Percentiles rank a stretch among this genome's conserved stretches.
phyloP scores from a whole-genome alignment of 2,797 vertebrate species.

The Philypnodon macrostomus region DNA sequence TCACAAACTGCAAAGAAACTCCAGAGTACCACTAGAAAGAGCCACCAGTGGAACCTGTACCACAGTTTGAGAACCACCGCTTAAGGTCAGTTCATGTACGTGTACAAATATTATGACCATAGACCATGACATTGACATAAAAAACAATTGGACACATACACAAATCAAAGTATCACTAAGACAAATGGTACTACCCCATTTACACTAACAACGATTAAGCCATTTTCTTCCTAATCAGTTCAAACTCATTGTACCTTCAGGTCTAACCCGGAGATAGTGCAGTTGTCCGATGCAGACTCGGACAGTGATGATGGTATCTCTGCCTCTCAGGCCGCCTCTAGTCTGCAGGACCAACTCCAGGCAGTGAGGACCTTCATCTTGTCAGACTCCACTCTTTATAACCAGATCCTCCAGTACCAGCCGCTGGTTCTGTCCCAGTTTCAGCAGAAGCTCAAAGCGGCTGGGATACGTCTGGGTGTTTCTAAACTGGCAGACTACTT shows the following conservation, averaged over 20 bases:
- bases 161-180: too few species aligned
- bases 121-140: too few species aligned
- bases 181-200: too few species aligned
- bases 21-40: too few species aligned
- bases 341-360: constrained; percentile 69
- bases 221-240: too few species aligned
- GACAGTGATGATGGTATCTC: constrained; percentile 76
- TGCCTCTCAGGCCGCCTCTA: constrained; percentile 77
- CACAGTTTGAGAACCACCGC: too few species aligned
- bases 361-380: constrained; percentile 82
- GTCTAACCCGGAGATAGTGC: constrained; percentile 76
- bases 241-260: constrained; percentile 41
- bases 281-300: constrained; percentile 66
- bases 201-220: too few species aligned
- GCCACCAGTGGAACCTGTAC: too few species aligned
- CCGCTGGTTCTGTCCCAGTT: constrained; percentile 86
- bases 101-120: too few species aligned
- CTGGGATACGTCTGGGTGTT: constrained; percentile 82
- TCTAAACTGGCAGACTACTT: constrained; percentile 87
- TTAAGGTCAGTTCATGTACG: too few species aligned
- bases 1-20: too few species aligned
- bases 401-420: constrained; percentile 85
- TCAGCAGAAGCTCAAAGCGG: constrained; percentile 79
- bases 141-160: too few species aligned
- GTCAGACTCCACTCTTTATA: constrained; percentile 77